Conservation (phyloP, 2,113 vertebrate genomes). For the Hemiscyllium ocellatum region DNA sequence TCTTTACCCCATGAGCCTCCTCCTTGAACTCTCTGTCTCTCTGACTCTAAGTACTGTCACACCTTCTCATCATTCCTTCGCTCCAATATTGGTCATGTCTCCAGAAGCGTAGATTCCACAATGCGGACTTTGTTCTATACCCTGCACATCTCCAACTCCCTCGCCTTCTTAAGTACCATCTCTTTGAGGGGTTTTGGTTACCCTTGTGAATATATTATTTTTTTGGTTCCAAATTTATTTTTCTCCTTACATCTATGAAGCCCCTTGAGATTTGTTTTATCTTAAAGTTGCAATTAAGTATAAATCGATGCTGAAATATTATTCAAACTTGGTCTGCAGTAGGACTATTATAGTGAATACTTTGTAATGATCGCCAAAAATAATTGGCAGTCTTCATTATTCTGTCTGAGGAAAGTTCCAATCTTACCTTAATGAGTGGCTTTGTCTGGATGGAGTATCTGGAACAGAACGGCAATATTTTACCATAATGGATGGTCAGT, state of each 20-base stretch:
- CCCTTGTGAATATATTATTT: background rate
- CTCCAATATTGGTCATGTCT: background rate
- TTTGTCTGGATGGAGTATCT: constrained; percentile 33
- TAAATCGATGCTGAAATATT: background rate
- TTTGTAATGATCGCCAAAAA: background rate
- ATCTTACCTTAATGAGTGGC: constrained; percentile 25
- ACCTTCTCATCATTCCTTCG: background rate
- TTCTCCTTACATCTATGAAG: background rate
- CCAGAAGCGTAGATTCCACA: background rate
- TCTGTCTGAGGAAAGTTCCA: background rate
- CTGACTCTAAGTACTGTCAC: background rate
- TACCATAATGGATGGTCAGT: background rate
- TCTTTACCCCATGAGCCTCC: background rate
- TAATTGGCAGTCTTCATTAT: background rate
- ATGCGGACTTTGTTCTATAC: background rate
- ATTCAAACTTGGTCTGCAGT: background rate
- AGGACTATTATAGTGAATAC: background rate
- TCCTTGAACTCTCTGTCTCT: background rate
- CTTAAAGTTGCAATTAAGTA: background rate
- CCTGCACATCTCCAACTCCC: background rate
- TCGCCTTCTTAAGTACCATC: background rate
- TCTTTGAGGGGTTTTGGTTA: background rate
- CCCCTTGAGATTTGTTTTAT: background rate
- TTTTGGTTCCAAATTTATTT: background rate
- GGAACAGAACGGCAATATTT: background rate